Base-by-base conservation (phyloP, 2,888 invertebrate genomes). In the Coelinius sp. region DNA sequence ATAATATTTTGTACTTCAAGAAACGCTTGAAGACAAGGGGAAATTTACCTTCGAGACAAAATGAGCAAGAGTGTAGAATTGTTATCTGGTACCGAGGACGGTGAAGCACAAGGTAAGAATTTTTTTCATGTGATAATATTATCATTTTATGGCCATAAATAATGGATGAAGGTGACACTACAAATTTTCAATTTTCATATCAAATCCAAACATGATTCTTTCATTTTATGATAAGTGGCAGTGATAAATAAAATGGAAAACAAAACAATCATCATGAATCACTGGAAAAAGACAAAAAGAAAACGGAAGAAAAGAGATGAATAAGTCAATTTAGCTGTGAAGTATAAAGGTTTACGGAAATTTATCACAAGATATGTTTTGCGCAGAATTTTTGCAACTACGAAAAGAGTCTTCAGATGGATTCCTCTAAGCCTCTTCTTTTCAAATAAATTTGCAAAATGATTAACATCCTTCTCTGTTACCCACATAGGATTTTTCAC, bases 61-160 rank as follows among this genome's bases (percentile, higher is more conserved):
- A 86, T 86, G 86, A 86, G 86, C 83, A 86, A 86, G 76, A 86
- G 85, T 79, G 85, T 85, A 74, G 86, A 86, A 77, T 80, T 86
- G 74, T 85, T 86, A 75, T 83, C 85, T 76, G 85, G 83, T 77
- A 80, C 85, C 78, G 85, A 86, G 79, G 85, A 86, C 80, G 82
- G 80, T 78, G 84, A 84, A 77, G 82, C 76, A 75, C 71, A 78
- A 67, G 81, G 85, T 85, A 75, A 82, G 80, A 52, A 62, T 24
- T 49, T 20, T 22, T 44, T 35, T 52, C 7, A 56, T 52, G 10
- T 27, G 20, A 49, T 17, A 49, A 49, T 49, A 20, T 20, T n/a
- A 5, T 41, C n/a, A 41, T 5, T 12, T 41, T n/a, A 41, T 41
- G 41, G n/a, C 2, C 38, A 38, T 38, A 10, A 38, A 38, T 38